Evolutionary conservation across 2,113 vertebrate genomes (phyloP).

Genomic region (Odobenus rosmarus): DNA sequence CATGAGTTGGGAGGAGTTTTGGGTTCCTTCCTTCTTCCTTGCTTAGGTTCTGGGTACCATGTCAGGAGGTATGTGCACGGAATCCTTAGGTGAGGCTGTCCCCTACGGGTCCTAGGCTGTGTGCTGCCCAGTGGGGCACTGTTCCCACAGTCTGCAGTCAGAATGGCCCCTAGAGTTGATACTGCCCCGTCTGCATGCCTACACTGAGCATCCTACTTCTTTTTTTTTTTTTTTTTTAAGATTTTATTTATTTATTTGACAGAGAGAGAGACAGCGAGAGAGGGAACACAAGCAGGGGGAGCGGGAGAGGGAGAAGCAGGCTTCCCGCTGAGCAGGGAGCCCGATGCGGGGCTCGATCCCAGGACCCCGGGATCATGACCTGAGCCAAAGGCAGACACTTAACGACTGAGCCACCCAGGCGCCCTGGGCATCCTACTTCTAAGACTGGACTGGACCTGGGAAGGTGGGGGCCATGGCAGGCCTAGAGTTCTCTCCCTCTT

Average conservation of each 20-base stretch:
- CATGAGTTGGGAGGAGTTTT: not conserved
- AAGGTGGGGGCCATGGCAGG: not conserved
- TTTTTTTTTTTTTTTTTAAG: too few relatives aligned
- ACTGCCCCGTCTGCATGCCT: not conserved
- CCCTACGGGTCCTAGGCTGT: fast-evolving
- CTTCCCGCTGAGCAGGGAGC: too few relatives aligned
- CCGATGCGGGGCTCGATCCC: too few relatives aligned
- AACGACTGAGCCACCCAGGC: too few relatives aligned
- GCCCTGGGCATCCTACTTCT: not conserved
- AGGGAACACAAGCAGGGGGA: too few relatives aligned
- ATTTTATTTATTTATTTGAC: too few relatives aligned
- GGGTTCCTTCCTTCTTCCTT: not conserved
- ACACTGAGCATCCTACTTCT: not conserved
- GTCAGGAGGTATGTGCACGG: not conserved
- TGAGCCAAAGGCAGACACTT: too few relatives aligned
- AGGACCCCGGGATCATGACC: too few relatives aligned
- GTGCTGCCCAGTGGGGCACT: not conserved
- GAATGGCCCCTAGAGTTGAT: not conserved
- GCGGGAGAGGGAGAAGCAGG: too few relatives aligned
- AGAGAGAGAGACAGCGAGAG: too few relatives aligned
- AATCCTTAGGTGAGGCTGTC: not conserved
- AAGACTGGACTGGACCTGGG: not conserved
- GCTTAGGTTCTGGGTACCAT: not conserved
- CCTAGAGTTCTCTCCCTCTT: not conserved
- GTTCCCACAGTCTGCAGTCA: not conserved